Conservation (phyloP, 1,140 invertebrate genomes). For the Leguminivora glycinivorella region DNA sequence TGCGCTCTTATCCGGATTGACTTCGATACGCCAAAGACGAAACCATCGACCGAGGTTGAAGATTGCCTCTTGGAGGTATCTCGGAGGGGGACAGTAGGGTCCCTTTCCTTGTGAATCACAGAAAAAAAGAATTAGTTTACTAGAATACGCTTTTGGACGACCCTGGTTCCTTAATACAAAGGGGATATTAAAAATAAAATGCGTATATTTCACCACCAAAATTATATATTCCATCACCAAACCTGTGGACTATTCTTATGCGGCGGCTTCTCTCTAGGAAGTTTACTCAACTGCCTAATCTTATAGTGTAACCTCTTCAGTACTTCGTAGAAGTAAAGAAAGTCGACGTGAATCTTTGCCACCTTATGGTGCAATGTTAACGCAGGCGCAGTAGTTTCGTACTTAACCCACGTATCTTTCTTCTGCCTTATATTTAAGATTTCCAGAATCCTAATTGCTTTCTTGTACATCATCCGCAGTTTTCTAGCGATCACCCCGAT, state of each 20-base stretch:
- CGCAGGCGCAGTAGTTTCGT: neutral
- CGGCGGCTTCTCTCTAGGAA: neutral
- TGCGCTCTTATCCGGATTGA: too few relatives aligned
- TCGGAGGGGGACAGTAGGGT: too few relatives aligned
- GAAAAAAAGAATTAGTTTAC: too few relatives aligned
- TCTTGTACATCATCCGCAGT: neutral
- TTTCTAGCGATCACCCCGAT: neutral
- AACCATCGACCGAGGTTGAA: too few relatives aligned
- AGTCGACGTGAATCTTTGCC: neutral
- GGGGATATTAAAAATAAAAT: too few relatives aligned
- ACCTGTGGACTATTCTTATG: neutral
- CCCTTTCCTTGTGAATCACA: too few relatives aligned
- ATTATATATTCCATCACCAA: neutral
- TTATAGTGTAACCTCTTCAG: neutral
- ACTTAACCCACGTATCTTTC: neutral
- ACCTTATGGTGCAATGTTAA: neutral
- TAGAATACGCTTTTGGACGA: too few relatives aligned
- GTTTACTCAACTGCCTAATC: neutral
- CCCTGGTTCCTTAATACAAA: too few relatives aligned
- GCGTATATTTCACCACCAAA: neutral
- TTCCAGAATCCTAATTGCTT: neutral
- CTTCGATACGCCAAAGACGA: too few relatives aligned
- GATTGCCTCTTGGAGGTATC: too few relatives aligned
- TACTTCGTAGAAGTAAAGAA: neutral
- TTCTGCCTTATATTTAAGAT: neutral